Evolutionary conservation across 2,888 invertebrate species (phyloP).

Genomic region (Nomada goodeniana): DNA sequence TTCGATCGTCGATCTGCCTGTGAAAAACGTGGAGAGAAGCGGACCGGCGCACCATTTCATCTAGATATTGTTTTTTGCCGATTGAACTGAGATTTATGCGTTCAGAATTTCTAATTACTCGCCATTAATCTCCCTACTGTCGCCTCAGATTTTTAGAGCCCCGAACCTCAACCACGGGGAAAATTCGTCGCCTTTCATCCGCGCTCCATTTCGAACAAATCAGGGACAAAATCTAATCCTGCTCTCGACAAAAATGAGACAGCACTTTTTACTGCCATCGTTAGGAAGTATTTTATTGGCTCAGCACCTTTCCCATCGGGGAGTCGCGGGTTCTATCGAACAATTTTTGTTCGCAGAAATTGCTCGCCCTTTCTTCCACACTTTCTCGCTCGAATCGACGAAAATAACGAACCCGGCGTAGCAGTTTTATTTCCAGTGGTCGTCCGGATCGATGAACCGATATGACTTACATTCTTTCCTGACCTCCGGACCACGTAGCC

Average conservation of each 20-base stretch:
- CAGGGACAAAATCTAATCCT: too few relatives aligned
- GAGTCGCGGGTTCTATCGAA: too few relatives aligned
- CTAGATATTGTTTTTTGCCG: conserved; percentile 22
- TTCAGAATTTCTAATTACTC: background rate
- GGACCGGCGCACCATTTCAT: conserved; percentile 11
- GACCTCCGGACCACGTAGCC: background rate
- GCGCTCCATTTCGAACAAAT: too few relatives aligned
- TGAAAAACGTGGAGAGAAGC: conserved; percentile 13
- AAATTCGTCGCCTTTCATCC: too few relatives aligned
- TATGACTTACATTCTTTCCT: background rate
- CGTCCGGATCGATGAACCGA: background rate
- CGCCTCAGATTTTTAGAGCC: too few relatives aligned
- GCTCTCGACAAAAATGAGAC: too few relatives aligned
- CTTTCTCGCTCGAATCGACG: background rate
- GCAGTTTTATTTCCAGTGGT: background rate
- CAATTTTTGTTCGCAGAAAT: background rate
- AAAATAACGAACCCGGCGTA: background rate
- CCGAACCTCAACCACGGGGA: too few relatives aligned
- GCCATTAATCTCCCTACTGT: background rate
- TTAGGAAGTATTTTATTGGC: too few relatives aligned
- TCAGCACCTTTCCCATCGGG: too few relatives aligned
- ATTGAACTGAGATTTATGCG: background rate
- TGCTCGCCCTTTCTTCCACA: background rate
- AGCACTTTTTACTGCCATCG: too few relatives aligned
- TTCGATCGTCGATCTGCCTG: conserved; percentile 14